phyloP scores from a whole-genome alignment of 2,888 invertebrate genomes.

The Eubasilissa splendida region DNA sequence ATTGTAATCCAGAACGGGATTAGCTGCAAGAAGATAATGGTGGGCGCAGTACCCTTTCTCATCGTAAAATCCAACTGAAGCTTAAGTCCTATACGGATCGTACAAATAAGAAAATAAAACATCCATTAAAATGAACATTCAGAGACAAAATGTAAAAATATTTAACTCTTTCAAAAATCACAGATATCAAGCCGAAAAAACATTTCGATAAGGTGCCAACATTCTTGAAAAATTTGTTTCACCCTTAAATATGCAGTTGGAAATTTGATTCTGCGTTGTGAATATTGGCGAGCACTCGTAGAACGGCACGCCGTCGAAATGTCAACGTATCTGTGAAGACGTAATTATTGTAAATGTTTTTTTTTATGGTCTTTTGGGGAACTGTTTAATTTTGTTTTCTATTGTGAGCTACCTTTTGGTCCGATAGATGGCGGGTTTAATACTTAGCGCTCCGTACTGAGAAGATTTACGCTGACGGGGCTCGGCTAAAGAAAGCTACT shows the following conservation, averaged over 20 bases:
- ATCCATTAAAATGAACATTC: too few species aligned
- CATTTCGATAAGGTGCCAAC: too few species aligned
- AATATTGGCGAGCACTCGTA: too few species aligned
- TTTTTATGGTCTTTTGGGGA: background rate
- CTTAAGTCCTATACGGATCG: background rate
- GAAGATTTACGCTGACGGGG: conserved; percentile 50
- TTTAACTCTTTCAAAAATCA: too few species aligned
- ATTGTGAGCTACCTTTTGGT: background rate
- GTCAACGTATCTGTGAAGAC: too few species aligned
- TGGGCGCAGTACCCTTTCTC: conserved; percentile 39
- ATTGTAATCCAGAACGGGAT: conserved; percentile 37
- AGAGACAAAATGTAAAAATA: too few species aligned
- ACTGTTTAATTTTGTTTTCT: conserved; percentile 1
- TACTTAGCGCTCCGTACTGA: conserved; percentile 28
- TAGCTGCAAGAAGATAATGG: conserved; percentile 27
- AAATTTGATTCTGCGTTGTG: too few species aligned
- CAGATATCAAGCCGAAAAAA: too few species aligned
- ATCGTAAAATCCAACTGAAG: conserved; percentile 38
- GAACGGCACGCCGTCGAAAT: too few species aligned
- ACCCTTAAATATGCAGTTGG: too few species aligned
- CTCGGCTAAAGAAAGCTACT: conserved; percentile 28
- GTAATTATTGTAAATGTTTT: too few species aligned
- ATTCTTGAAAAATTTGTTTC: too few species aligned
- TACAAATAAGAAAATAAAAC: background rate
- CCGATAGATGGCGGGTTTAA: background rate